phyloP scores from a whole-genome alignment of 2,888 invertebrate species.

The Nomada hirtipes region DNA sequence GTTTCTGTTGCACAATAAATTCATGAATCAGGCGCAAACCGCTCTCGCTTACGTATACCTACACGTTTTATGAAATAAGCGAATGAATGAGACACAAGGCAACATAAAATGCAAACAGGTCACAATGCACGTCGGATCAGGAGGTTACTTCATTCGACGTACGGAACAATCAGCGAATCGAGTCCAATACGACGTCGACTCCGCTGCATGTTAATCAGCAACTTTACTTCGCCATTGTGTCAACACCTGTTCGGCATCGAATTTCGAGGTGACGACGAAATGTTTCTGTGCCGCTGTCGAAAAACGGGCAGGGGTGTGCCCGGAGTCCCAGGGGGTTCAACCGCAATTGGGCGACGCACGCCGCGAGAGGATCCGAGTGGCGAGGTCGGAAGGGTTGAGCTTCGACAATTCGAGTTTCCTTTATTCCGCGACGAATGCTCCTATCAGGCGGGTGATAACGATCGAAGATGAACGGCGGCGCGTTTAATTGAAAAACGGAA shows the following conservation, averaged over 20 bases:
- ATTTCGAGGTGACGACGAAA: constrained; percentile 71
- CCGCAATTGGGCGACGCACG: constrained; percentile 24
- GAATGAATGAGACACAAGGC: constrained; percentile 10
- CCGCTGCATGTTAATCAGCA: constrained; percentile 61
- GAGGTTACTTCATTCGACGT: constrained; percentile 16
- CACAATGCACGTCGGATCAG: not conserved
- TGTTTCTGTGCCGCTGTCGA: constrained; percentile 60
- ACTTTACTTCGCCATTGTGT: constrained; percentile 55
- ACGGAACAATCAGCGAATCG: constrained; percentile 15
- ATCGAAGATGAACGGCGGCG: constrained; percentile 9
- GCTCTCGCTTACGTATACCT: not conserved
- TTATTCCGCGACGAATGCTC: too few relatives aligned
- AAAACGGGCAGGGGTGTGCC: constrained; percentile 53
- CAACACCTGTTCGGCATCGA: constrained; percentile 75
- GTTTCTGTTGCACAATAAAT: not conserved
- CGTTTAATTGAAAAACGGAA: constrained; percentile 1
- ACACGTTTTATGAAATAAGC: not conserved
- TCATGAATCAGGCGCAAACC: not conserved
- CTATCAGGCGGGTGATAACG: too few relatives aligned
- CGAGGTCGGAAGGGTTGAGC: constrained; percentile 4
- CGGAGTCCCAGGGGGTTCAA: constrained; percentile 1
- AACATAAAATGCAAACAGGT: constrained; percentile 10
- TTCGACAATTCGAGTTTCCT: too few relatives aligned
- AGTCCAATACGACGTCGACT: constrained; percentile 25
- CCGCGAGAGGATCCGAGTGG: not conserved